Evolutionary conservation across 2,888 invertebrate species (phyloP), one percentile per base, ranked within the genome.

Genomic region (Lasiommata megera): DNA sequence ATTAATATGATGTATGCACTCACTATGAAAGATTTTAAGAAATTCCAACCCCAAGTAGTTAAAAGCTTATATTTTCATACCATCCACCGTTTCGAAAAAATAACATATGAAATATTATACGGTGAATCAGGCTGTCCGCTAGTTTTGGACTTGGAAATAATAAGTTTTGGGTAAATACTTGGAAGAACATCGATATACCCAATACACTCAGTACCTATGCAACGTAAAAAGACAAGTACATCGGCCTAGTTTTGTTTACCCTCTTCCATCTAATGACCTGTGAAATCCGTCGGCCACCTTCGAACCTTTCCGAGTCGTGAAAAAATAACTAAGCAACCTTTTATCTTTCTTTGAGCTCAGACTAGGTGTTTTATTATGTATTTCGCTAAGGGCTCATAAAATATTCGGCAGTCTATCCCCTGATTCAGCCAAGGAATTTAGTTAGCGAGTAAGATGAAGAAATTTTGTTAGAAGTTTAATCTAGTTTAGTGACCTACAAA

Each of bases 201-300:
- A 23, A 23, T 3, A 23, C 2, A 23, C 23, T 3, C 23, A 3
- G 23, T 23, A 23, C 3, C 23, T 23, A 23, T 3, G 40, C 31
- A 11, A 12, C 1, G 31, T 46, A 61, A 53, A 50, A 55, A 51
- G 40, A 54, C 40, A 71, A 72, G 70, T 71, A 73, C 69, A 65
- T 60, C 53, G 64, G 65, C 69, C 71, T 70, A 75, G 72, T 79
- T 82, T 79, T 79, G 78, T 79, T 77, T 76, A 77, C 77, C 80
- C 80, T 80, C 81, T 74, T 82, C 78, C 74, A 72, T 78, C 77
- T 82, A 86, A 84, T 85, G 86, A 84, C 77, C 82, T 82, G 84
- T 84, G 78, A 84, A 87, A 77, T 75, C 74, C 69, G 70, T 75
- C 75, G 68, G 74, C 70, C 67, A 72, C 63, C 48, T 59, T 54